Percentiles rank a stretch among this genome's conserved stretches.
phyloP scores from a whole-genome alignment of 2,113 vertebrate species.

The Carassius carassius region DNA sequence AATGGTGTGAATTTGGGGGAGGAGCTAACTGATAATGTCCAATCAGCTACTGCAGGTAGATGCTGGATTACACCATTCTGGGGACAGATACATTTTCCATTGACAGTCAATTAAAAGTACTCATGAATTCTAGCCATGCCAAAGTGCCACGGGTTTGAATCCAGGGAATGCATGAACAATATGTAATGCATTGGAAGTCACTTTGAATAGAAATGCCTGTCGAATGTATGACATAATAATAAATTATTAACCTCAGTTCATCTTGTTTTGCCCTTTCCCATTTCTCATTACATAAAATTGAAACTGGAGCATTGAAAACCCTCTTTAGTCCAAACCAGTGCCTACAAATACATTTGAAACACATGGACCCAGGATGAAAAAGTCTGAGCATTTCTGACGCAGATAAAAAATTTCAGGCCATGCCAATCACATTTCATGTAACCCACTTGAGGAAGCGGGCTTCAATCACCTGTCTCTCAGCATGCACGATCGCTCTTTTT shows the following conservation, averaged over 20 bases:
- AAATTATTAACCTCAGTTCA: neutral
- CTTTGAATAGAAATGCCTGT: neutral
- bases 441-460: conserved; percentile 15
- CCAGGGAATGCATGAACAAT: neutral
- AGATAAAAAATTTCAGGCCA: conserved; percentile 8
- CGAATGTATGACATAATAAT: neutral
- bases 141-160: neutral
- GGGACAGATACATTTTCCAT: neutral
- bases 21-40: neutral
- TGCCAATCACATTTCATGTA: conserved; percentile 35
- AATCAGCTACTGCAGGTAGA: neutral
- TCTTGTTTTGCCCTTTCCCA: neutral
- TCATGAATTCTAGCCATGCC: neutral
- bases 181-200: neutral
- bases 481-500: neutral
- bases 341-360: neutral
- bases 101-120: neutral
- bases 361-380: neutral
- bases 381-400: conserved; percentile 5
- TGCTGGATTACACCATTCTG: neutral
- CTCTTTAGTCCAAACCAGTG: neutral
- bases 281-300: neutral
- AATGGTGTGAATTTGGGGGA: neutral
- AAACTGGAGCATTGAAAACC: neutral
- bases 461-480: conserved; percentile 28